Conservation (phyloP, 2,797 vertebrate genomes). For the Characodon lateralis region DNA sequence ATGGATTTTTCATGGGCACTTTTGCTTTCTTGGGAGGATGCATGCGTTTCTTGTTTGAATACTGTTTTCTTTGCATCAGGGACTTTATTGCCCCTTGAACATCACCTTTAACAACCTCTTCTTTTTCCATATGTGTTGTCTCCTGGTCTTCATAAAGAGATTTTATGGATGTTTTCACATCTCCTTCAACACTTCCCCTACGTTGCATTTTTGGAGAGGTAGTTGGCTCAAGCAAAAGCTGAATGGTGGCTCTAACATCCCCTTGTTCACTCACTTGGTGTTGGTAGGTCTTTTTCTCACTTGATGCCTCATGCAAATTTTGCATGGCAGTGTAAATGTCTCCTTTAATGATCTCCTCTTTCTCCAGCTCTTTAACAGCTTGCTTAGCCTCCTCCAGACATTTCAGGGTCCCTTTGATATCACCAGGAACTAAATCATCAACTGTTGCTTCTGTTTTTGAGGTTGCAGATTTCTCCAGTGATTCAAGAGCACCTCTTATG, state of each 20-base stretch:
- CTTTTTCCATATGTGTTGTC: slow-evolving; percentile 74
- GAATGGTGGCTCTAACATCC: slow-evolving; percentile 80
- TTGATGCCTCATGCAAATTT: slow-evolving; percentile 76
- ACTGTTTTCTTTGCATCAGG: slow-evolving; percentile 82
- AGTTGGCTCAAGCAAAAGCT: slow-evolving; percentile 80
- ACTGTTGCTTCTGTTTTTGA: slow-evolving; percentile 81
- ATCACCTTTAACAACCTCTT: slow-evolving; percentile 80
- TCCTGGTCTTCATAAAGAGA: slow-evolving; percentile 78
- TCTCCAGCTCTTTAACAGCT: slow-evolving; percentile 82
- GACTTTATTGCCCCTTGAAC: slow-evolving; percentile 83
- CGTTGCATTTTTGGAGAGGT: slow-evolving; percentile 71
- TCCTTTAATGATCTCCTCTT: slow-evolving; percentile 80
- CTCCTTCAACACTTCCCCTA: slow-evolving; percentile 73
- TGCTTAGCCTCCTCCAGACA: slow-evolving; percentile 86
- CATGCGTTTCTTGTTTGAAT: slow-evolving; percentile 73
- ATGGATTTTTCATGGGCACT: slow-evolving; percentile 74
- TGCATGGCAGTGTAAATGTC: slow-evolving; percentile 79
- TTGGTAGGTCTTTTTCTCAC: slow-evolving; percentile 78
- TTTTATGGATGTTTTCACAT: slow-evolving; percentile 82
- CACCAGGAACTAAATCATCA: slow-evolving; percentile 85
- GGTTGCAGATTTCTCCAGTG: slow-evolving; percentile 85
- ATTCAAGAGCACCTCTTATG: slow-evolving; percentile 86
- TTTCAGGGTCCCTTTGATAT: slow-evolving; percentile 87
- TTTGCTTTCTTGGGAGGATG: slow-evolving; percentile 76
- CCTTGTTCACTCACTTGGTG: slow-evolving; percentile 80